Conservation (phyloP, 2,113 vertebrate species). For the Zosterops hypoxanthus region DNA sequence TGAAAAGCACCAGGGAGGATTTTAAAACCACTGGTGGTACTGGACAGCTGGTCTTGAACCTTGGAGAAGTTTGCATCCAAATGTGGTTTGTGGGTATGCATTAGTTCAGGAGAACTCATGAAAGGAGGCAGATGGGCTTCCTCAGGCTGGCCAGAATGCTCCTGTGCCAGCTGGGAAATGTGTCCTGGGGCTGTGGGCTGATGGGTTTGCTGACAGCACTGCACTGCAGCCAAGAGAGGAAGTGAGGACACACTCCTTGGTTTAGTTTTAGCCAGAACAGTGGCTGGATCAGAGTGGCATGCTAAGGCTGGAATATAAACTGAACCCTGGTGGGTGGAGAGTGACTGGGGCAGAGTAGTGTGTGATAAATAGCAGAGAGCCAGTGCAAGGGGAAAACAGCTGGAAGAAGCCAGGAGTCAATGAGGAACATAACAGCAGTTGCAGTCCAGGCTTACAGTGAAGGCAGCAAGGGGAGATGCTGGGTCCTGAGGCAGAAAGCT, state of each 20-base stretch:
- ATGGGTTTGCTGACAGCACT: background rate
- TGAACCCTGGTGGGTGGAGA: background rate
- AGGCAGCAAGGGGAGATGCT: rapidly evolving
- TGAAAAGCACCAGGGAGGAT: background rate
- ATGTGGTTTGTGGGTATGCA: background rate
- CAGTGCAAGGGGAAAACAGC: background rate
- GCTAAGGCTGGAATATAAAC: background rate
- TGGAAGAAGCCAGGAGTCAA: background rate
- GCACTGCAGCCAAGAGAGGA: background rate
- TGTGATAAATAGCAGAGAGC: background rate
- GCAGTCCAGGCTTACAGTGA: rapidly evolving
- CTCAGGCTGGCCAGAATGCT: background rate
- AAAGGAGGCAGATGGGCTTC: background rate
- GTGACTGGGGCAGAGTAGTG: background rate
- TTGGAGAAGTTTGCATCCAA: background rate
- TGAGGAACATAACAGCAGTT: background rate
- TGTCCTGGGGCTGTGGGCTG: background rate
- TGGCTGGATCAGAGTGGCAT: background rate
- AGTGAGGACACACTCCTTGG: background rate
- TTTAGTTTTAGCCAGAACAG: background rate
- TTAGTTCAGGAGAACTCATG: background rate
- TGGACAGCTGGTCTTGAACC: background rate
- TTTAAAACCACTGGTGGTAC: background rate
- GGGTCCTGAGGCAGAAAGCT: background rate
- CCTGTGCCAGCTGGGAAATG: background rate